phyloP scores from a whole-genome alignment of 2,888 invertebrate species.

The Panopea generosa region DNA sequence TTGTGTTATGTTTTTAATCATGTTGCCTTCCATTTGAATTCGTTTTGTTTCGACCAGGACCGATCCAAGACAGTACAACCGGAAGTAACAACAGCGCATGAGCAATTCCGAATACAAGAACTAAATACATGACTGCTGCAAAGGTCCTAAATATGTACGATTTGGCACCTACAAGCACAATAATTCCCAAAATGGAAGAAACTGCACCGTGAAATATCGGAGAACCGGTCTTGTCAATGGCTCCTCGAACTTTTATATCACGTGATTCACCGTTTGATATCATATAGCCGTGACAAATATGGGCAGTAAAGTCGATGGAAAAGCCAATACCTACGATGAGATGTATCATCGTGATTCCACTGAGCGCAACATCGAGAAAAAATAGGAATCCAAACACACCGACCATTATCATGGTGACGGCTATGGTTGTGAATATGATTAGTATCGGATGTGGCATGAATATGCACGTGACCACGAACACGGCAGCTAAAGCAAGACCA shows the following conservation, averaged over 20 bases:
- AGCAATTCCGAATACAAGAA: conserved; percentile 63
- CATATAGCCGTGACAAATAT: too few relatives aligned
- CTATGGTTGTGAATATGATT: conserved; percentile 67
- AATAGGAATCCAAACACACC: conserved; percentile 75
- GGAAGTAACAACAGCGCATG: conserved; percentile 67
- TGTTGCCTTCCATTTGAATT: too few relatives aligned
- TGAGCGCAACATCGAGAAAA: conserved; percentile 68
- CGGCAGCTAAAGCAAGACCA: conserved; percentile 73
- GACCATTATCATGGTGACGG: conserved; percentile 72
- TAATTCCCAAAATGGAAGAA: conserved; percentile 67
- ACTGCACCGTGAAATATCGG: conserved; percentile 70
- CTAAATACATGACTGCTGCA: conserved; percentile 69
- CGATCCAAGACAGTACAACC: conserved; percentile 61
- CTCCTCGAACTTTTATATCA: conserved; percentile 40
- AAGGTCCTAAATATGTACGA: conserved; percentile 69
- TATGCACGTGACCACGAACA: conserved; percentile 73
- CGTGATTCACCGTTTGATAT: conserved; percentile 36
- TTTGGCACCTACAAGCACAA: conserved; percentile 55
- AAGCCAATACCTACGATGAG: conserved; percentile 80
- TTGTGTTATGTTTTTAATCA: too few relatives aligned
- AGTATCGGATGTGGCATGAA: conserved; percentile 77
- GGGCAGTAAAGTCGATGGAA: conserved; percentile 76
- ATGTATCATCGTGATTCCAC: conserved; percentile 78
- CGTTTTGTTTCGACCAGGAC: too few relatives aligned
- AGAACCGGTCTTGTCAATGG: conserved; percentile 62